Evolutionary conservation across 2,888 invertebrate genomes (phyloP), one percentile per base, ranked within the genome.

Genomic region (Eubasilissa splendida): DNA sequence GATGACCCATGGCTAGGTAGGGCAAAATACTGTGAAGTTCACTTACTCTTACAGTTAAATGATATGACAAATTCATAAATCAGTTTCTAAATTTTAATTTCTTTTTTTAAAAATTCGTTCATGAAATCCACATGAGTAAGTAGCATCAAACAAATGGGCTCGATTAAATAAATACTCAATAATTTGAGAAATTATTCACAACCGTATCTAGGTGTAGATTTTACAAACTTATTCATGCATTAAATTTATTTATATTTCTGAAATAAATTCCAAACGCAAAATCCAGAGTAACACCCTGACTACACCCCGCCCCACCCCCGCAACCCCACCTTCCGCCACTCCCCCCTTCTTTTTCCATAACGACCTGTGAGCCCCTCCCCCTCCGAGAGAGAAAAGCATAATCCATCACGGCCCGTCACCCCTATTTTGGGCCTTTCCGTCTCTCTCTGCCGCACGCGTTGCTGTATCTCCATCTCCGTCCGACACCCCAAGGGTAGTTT

Each of bases 371-470:
- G 90, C 90, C 90, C 89, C 90, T 90, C 91, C 91, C 81, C 84
- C 84, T 84, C 84, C 77, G 76, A 90, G 90, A 90, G 91, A 90
- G 91, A 90, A 91, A 91, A 90, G 90, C 91, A 90, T 90, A 91
- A 91, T 90, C 92, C 91, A 92, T 92, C 92, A 91, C 91, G 89
- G 90, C 88, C 90, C 90, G 91, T 90, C 91, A 90, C 90, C 91
- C 91, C 91, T 92, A 91, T 91, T 91, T 90, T 89, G 90, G 89
- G 87, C 87, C 88, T 85, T 84, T 85, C 88, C 85, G 84, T 91
- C 90, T 88, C 89, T 86, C 85, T 90, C 89, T 80, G 84, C 85
- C 85, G 83, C 84, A 80, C 84, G 86, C 84, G 82, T 31, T 31
- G 31, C 50, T 53, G 31, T 66, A 9, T 33, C 68, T 22, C 53